Evolutionary conservation across 2,888 invertebrate genomes (phyloP), one percentile per base, ranked within the genome.

Genomic region (Ptychoptera contaminata): DNA sequence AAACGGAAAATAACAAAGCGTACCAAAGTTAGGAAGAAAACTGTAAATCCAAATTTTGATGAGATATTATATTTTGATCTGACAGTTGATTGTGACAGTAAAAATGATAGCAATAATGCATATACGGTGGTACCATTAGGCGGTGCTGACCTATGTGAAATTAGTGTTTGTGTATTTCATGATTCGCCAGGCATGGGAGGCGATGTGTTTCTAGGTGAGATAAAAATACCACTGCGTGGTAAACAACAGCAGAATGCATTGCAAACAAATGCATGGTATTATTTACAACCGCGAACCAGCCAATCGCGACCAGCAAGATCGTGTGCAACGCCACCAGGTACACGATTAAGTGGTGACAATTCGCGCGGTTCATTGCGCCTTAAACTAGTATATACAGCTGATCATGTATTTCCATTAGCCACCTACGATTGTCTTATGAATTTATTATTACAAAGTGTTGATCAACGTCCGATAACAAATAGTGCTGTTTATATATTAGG

Each of bases 1-100:
- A 82, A 81, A 49, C 80, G 84, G 61, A 75, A 79, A 66, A 76
- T 83, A 55, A 73, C 79, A 52, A 80, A 81, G 62, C 76, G 84
- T 59, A 90, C 91, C 32, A 86, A 85, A 66, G 80, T 83, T 49
- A 80, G 79, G 62, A 91, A 88, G 71, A 92, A 91, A 73, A 91
- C 90, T 43, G 81, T 83, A 51, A 82, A 82, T 61, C 91, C 92
- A 11, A 79, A 82, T 59, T 92, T 85, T 65, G 86, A 90, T 58
- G 91, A 92, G 68, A 77, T 79, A 51, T 84, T 91, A 66, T 74
- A 78, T 59, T 91, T 91, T 65, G 74, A 76, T 67, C 68, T 75
- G 59, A 70, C 70, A 47, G 69, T 73, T 58, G 74, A 75, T 52
- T 68, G 71, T 48, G 75, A 74, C 51, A 64, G 67, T 15, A 69